Conservation (phyloP, 1,140 invertebrate genomes). For the Venustaconcha ellipsiformis region DNA sequence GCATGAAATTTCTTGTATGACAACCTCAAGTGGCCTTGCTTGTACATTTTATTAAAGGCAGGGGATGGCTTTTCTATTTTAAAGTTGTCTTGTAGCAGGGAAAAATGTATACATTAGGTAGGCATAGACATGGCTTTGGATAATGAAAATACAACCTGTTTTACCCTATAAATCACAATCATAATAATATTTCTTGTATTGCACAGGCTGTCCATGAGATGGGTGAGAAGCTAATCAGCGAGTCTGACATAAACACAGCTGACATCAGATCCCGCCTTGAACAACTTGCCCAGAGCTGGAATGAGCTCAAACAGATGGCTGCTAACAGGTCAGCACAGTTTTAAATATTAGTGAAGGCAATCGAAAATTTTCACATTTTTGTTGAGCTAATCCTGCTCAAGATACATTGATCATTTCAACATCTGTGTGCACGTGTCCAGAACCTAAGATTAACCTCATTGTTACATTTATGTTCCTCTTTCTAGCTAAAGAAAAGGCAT, state of each 20-base stretch:
- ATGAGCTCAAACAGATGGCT: constrained; percentile 89
- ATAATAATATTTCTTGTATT: not conserved
- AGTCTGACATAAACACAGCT: constrained; percentile 91
- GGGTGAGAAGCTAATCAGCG: constrained; percentile 95
- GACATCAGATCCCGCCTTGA: constrained; percentile 86
- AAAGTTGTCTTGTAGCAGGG: not conserved
- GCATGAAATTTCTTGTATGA: too few species aligned
- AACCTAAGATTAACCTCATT: too few species aligned
- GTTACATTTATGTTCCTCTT: too few species aligned
- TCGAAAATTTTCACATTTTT: too few species aligned
- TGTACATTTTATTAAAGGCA: not conserved
- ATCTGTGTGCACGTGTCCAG: too few species aligned
- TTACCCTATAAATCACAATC: not conserved
- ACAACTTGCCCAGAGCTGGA: constrained; percentile 89
- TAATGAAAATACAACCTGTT: not conserved
- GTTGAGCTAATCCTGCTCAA: too few species aligned
- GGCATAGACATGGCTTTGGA: not conserved
- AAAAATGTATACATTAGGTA: not conserved
- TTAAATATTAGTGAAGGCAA: too few species aligned
- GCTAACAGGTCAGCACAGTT: constrained; percentile 67
- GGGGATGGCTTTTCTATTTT: not conserved
- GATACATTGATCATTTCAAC: too few species aligned
- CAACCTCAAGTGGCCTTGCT: not conserved
- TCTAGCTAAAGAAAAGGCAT: too few species aligned
- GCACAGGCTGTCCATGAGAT: constrained; percentile 89